Percentiles rank a stretch among this genome's conserved stretches.
Conservation (phyloP, 2,888 invertebrate species). For the Chouioia cunea region DNA sequence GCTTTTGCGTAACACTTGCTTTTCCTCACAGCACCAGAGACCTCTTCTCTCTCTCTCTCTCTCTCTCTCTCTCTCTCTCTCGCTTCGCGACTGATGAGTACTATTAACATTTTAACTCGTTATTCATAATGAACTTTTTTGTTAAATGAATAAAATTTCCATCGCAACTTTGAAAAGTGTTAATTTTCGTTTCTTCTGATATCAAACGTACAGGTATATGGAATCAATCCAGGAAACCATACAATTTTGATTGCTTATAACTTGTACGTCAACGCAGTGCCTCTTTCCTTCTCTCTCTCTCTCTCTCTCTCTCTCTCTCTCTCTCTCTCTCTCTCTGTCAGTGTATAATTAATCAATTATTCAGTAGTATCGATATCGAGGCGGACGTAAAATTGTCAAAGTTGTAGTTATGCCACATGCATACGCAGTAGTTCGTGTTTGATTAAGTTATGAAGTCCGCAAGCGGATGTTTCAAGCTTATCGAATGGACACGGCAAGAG, state of each 20-base stretch:
- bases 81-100: no score
- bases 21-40: no score
- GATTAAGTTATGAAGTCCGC: slow-evolving; percentile 25
- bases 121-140: no score
- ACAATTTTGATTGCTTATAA: not conserved
- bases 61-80: no score
- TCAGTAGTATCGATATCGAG: slow-evolving; percentile 14
- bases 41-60: no score
- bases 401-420: not conserved
- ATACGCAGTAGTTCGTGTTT: slow-evolving; percentile 12
- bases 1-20: no score
- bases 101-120: no score
- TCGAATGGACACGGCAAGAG: not conserved
- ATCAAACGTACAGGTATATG: no score
- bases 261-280: not conserved
- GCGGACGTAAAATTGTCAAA: slow-evolving; percentile 20
- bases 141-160: no score
- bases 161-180: no score
- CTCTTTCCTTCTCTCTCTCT: not conserved
- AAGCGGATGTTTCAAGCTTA: slow-evolving; percentile 10
- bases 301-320: slow-evolving; percentile 7
- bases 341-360: slow-evolving; percentile 26
- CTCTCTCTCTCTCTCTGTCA: not conserved
- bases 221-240: no score
- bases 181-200: no score